These are phyloP conservation scores for Dendropsophus ebraccatus DNA, from an alignment of 2,113 vertebrate genomes.

Conservation along the genomic window DNA sequence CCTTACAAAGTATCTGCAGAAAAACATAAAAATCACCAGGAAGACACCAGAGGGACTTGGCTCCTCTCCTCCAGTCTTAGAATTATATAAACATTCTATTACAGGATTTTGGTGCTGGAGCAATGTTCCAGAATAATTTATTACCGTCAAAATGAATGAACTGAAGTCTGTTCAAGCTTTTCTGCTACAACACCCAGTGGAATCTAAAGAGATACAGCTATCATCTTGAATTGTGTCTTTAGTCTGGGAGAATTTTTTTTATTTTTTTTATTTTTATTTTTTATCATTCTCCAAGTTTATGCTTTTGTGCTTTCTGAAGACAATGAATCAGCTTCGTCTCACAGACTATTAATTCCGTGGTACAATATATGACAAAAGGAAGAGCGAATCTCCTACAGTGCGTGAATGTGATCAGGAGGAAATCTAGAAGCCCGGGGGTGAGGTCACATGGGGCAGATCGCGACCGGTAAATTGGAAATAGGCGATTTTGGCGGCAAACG, in stretches of 20 bases:
- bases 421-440: background rate
- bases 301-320: slow-evolving; percentile 29
- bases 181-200: slow-evolving; percentile 35
- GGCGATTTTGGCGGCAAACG: too few species aligned
- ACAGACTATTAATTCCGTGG: background rate
- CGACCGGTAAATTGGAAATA: too few species aligned
- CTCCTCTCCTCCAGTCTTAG: background rate
- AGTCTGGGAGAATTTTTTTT: slow-evolving; percentile 19
- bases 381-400: background rate
- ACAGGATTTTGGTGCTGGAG: slow-evolving; percentile 3
- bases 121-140: slow-evolving; percentile 9
- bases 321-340: slow-evolving; percentile 14
- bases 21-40: slow-evolving; percentile 23
- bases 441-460: too few species aligned
- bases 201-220: slow-evolving; percentile 41
- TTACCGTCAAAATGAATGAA: slow-evolving; percentile 29
- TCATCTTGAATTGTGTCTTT: slow-evolving; percentile 13
- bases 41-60: slow-evolving; percentile 26
- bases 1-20: slow-evolving; percentile 1
- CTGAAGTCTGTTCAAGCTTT: slow-evolving; percentile 24
- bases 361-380: slow-evolving; percentile 1
- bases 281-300: slow-evolving; percentile 29
- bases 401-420: background rate
- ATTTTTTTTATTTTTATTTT: slow-evolving; percentile 25
- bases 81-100: slow-evolving; percentile 39